Conservation (phyloP, 2,113 vertebrate genomes). For the Chloropsis cyanopogon region DNA sequence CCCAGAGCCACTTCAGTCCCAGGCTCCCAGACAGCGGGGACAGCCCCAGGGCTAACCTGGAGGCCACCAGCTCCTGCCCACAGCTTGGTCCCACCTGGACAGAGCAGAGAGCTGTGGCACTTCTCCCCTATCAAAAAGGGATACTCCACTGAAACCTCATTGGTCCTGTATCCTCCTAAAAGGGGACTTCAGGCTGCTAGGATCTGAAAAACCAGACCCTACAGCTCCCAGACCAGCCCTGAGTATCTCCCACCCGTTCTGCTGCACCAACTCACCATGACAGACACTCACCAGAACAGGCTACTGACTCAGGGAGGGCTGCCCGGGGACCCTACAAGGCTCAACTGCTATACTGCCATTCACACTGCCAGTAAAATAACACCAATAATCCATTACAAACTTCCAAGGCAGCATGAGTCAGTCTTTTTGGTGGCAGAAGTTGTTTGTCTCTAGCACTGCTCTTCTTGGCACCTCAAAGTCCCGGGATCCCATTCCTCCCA, state of each 20-base stretch:
- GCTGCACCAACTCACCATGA: background rate
- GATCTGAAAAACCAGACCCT: background rate
- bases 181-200: background rate
- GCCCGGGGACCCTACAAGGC: background rate
- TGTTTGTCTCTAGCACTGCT: background rate
- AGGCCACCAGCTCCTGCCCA: background rate
- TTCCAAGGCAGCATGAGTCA: background rate
- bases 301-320: background rate
- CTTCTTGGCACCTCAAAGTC: background rate
- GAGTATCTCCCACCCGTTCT: accelerated
- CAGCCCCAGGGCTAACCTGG: background rate
- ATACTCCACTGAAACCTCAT: background rate
- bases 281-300: background rate
- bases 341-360: background rate
- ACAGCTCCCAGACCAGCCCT: background rate
- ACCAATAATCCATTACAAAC: background rate
- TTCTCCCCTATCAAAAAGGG: background rate
- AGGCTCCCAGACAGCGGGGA: background rate
- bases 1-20: background rate
- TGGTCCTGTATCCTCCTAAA: background rate
- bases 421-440: background rate
- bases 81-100: background rate
- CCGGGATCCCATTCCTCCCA: background rate
- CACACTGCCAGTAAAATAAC: background rate
- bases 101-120: background rate